Evolutionary conservation across 2,888 invertebrate species (phyloP).

Genomic region (Drosophila villosipedis): DNA sequence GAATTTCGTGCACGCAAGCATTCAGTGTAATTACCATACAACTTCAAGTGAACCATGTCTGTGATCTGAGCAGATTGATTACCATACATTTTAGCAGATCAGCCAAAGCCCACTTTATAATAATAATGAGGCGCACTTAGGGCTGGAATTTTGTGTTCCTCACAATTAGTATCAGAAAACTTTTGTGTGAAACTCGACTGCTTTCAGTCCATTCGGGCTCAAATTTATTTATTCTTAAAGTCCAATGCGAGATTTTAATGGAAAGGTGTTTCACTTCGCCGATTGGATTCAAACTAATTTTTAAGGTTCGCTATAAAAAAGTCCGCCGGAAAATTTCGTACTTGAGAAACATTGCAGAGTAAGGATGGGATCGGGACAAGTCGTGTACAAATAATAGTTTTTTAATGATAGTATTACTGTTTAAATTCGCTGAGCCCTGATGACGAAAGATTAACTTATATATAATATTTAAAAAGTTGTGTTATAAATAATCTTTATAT

Average conservation of each 20-base stretch:
- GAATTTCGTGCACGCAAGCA: conserved; percentile 77
- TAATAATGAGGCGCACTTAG: conserved; percentile 60
- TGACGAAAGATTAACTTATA: background rate
- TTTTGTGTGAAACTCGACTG: background rate
- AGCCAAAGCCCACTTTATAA: conserved; percentile 67
- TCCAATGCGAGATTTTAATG: background rate
- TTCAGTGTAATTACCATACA: conserved; percentile 66
- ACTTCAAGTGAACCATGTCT: conserved; percentile 54
- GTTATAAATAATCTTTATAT: background rate
- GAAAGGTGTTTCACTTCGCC: background rate
- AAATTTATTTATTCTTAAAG: background rate
- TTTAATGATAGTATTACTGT: background rate
- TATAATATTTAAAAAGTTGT: background rate
- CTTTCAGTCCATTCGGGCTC: background rate
- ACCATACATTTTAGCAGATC: conserved; percentile 67
- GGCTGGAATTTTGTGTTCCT: conserved; percentile 6
- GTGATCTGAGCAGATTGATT: conserved; percentile 72
- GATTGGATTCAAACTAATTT: background rate
- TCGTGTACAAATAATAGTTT: background rate
- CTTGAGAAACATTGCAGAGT: background rate
- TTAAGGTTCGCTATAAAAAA: background rate
- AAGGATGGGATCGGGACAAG: background rate
- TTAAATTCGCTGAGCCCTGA: background rate
- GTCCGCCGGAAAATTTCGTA: background rate
- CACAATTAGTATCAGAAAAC: background rate